Base-by-base conservation (phyloP, 2,888 invertebrate species). In the Caenorhabditis sp. region DNA sequence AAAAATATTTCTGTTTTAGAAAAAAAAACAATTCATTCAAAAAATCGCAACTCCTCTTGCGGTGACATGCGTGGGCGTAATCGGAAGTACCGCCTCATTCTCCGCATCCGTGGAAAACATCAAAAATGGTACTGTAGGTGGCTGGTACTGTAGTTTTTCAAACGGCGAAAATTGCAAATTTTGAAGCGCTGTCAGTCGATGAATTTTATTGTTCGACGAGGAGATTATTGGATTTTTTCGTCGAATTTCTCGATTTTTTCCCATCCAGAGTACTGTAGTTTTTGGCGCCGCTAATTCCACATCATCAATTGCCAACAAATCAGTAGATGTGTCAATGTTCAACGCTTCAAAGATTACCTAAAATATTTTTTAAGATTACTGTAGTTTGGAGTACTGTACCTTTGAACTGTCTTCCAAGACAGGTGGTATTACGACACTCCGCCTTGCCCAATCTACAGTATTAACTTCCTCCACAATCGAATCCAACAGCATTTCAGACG, bases 121-220 rank as follows among this genome's bases (percentile, higher is more conserved):
- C 19, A 66, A 59, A 5, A 54, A n/a, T 8, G 71, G 50, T 14
- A 55, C 24, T 14, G 55, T 53, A 21, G 71, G 71, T 0, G 71
- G 71, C 24, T 66, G 66, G 51, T 71, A 71, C 6, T 66, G 51
- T 10, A 71, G 24, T 3, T 62, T 63, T 61, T 71, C 71, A 10
- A 71, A 60, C 4, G 67, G 72, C 1, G 65, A 58, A n/a, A 72
- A 64, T 65, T 72, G 51, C n/a, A 72, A 31, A 24, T 72, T 72
- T 50, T 72, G 72, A 27, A 72, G 67, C 3, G 72, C 67, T 4
- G 72, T 72, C n/a, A 72, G 36, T 4, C 72, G 61, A 23, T 66
- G 31, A 10, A 31, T 31, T 4, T 31, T 31, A 31, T 31, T 31
- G 31, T 4, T 58, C 3, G 51, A 51, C 5, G 19, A 21, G 51